These are phyloP conservation scores for Semotilus atromaculatus DNA, from an alignment of 2,797 vertebrate species.

Conservation along the genomic window DNA sequence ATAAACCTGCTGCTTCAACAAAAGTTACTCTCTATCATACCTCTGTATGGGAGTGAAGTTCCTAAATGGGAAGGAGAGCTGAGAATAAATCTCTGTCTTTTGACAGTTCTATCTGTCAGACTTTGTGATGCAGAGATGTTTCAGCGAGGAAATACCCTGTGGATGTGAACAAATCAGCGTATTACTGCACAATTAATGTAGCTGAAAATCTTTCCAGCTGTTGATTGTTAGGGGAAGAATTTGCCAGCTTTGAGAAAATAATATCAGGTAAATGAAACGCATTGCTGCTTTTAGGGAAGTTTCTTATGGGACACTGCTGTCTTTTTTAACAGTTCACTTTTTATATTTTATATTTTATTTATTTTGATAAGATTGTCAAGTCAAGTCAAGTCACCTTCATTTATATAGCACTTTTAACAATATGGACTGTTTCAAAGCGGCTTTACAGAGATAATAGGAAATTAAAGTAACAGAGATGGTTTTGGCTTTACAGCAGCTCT, in stretches of 20 bases:
- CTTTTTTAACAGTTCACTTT: neutral
- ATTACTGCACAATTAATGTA: slow-evolving; percentile 80
- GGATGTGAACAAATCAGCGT: slow-evolving; percentile 74
- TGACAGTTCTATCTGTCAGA: slow-evolving; percentile 74
- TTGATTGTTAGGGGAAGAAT: slow-evolving; percentile 67
- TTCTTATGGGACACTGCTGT: neutral
- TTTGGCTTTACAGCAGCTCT: too few species aligned
- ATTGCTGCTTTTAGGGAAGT: neutral
- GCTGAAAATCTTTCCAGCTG: slow-evolving; percentile 74
- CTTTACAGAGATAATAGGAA: too few species aligned
- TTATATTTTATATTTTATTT: too few species aligned
- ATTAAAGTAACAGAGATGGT: too few species aligned
- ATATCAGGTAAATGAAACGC: slow-evolving; percentile 29
- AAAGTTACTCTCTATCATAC: neutral
- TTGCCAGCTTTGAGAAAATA: slow-evolving; percentile 60
- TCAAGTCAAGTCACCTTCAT: too few species aligned
- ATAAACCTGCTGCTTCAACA: neutral
- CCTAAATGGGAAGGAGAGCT: slow-evolving; percentile 43
- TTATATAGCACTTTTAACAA: too few species aligned
- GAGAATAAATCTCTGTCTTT: slow-evolving; percentile 64
- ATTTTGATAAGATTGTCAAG: neutral
- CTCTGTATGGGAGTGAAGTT: slow-evolving; percentile 55
- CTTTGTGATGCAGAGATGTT: slow-evolving; percentile 74
- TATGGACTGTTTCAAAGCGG: too few species aligned
- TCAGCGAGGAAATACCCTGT: slow-evolving; percentile 75